These are phyloP conservation scores for Naso thynnoides DNA, from an alignment of 2,797 vertebrate genomes.

Conservation along the genomic window DNA sequence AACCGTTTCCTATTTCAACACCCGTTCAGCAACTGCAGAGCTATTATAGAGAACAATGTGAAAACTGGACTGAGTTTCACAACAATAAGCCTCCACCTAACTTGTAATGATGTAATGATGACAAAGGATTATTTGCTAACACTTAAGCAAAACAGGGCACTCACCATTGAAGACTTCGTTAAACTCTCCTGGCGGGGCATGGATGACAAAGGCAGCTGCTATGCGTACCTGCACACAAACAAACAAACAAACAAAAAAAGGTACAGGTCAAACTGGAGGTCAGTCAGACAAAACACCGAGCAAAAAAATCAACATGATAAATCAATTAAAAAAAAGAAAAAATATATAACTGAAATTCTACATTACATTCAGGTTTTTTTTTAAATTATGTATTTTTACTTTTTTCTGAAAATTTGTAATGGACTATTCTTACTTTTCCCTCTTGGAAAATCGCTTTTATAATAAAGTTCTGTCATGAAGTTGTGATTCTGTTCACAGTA, in stretches of 20 bases:
- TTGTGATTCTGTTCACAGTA: too few relatives aligned
- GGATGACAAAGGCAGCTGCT: slow-evolving; percentile 96
- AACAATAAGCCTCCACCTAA: too few relatives aligned
- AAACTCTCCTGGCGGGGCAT: slow-evolving; percentile 97
- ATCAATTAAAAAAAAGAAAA: neutral
- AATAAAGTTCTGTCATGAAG: neutral
- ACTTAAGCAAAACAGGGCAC: slow-evolving; percentile 65
- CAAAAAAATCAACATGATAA: neutral
- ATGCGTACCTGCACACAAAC: slow-evolving; percentile 90
- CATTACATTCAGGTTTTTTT: too few relatives aligned
- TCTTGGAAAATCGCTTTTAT: neutral
- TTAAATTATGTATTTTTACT: neutral
- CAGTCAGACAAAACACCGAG: neutral
- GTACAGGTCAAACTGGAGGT: neutral
- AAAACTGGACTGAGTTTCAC: too few relatives aligned
- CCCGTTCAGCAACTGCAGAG: neutral
- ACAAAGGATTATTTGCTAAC: too few relatives aligned
- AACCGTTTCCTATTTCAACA: neutral
- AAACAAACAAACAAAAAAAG: slow-evolving; percentile 37
- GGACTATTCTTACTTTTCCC: neutral
- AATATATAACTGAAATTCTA: neutral
- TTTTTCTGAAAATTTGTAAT: neutral
- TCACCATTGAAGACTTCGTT: slow-evolving; percentile 98
- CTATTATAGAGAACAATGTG: neutral
- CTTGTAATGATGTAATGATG: too few relatives aligned